Percentiles rank a stretch among this genome's conserved stretches.
Evolutionary conservation across 2,888 invertebrate species (phyloP).

Genomic region (Drosophila mettleri): DNA sequence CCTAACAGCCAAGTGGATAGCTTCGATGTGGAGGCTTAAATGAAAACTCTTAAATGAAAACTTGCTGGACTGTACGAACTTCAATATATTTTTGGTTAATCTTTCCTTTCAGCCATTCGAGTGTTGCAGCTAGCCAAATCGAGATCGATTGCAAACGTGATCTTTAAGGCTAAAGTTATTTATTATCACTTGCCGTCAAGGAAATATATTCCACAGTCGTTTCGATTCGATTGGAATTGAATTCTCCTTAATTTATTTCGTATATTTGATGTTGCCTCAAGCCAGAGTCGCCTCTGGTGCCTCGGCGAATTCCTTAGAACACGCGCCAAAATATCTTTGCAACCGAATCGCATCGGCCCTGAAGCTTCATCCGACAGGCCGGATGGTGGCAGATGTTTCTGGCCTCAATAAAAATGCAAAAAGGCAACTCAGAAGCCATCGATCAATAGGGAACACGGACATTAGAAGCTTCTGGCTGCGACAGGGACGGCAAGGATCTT

Average conservation of each 20-base stretch:
- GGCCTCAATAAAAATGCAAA: conserved; percentile 47
- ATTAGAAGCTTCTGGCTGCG: conserved; percentile 39
- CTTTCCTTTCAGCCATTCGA: too few relatives aligned
- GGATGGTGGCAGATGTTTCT: background rate
- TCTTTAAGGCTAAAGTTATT: too few relatives aligned
- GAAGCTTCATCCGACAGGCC: conserved; percentile 10
- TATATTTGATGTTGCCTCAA: background rate
- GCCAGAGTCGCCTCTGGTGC: background rate
- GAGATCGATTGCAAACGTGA: too few relatives aligned
- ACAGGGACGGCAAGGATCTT: conserved; percentile 26
- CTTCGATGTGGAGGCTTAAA: too few relatives aligned
- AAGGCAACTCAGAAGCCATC: conserved; percentile 32
- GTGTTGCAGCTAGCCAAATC: too few relatives aligned
- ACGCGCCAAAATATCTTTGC: conserved; percentile 46
- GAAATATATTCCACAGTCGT: background rate
- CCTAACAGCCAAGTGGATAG: too few relatives aligned
- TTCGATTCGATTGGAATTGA: background rate
- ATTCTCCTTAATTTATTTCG: background rate
- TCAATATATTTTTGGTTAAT: too few relatives aligned
- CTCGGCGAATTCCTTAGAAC: conserved; percentile 29
- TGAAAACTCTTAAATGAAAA: too few relatives aligned
- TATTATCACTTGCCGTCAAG: too few relatives aligned
- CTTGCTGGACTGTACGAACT: too few relatives aligned
- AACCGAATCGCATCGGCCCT: conserved; percentile 19
- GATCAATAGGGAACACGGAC: conserved; percentile 48